A percentile compares a stretch with the other conserved stretches of the same genome.
These are phyloP conservation scores for Halcyon badia DNA, from an alignment of 2,797 vertebrate genomes.

Conservation along the genomic window DNA sequence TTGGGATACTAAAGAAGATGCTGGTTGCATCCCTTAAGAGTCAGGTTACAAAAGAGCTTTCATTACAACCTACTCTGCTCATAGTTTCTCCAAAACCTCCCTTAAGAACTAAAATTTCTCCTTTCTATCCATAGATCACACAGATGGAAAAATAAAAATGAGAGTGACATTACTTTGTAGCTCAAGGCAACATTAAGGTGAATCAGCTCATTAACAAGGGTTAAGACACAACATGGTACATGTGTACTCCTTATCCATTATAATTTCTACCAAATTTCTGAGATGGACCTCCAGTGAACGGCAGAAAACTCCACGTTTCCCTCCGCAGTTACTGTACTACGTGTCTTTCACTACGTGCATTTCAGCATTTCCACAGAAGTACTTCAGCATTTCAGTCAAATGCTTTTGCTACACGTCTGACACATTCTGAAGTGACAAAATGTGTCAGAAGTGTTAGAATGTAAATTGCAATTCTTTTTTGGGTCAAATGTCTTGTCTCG, in stretches of 20 bases:
- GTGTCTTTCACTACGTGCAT: neutral
- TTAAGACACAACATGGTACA: fast-evolving
- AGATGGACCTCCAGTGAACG: neutral
- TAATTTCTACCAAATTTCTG: neutral
- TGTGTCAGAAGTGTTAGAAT: neutral
- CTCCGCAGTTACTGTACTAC: neutral
- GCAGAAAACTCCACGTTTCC: fast-evolving
- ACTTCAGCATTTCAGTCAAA: neutral
- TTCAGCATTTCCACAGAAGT: neutral
- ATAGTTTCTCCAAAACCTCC: neutral
- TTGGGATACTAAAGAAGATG: neutral
- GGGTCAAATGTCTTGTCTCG: neutral
- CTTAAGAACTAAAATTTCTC: neutral
- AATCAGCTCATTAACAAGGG: neutral
- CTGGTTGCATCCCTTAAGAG: neutral
- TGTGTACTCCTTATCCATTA: neutral
- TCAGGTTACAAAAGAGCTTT: neutral
- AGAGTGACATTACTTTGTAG: fast-evolving
- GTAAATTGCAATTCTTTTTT: neutral
- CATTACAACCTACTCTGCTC: neutral
- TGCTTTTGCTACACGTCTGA: neutral
- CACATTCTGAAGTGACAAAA: neutral
- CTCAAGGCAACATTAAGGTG: neutral
- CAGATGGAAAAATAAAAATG: neutral
- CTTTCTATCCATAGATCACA: neutral